Percentiles rank a stretch among this genome's conserved stretches.
phyloP scores from a whole-genome alignment of 2,797 vertebrate genomes.

The Muraenolepis orangiensis region DNA sequence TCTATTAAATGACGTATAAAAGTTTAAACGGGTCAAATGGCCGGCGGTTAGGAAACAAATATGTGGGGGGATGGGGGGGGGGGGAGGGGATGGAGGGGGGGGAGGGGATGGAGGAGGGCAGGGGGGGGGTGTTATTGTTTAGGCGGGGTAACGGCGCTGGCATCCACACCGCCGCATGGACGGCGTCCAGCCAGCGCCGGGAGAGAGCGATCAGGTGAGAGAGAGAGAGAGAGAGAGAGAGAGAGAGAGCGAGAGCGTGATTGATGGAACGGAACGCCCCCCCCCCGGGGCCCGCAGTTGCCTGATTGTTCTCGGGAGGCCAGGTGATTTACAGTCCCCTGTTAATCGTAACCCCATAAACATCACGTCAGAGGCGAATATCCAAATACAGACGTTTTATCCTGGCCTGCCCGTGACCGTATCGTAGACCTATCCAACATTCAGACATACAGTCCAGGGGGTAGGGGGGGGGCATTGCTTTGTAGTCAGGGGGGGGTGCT shows the following conservation, averaged over 20 bases:
- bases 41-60: constrained; percentile 56
- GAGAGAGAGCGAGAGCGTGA: constrained; percentile 44
- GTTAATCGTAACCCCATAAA: constrained; percentile 21
- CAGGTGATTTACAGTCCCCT: constrained; percentile 9
- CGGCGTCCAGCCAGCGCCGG: constrained; percentile 30
- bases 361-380: not conserved
- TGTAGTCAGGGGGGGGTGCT: not conserved
- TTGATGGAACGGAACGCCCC: constrained; percentile 38
- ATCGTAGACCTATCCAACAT: not conserved
- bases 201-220: constrained; percentile 50
- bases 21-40: constrained; percentile 70
- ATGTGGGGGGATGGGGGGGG: not conserved
- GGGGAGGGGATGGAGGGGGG: too few species aligned
- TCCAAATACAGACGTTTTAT: constrained; percentile 10
- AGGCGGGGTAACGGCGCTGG: constrained; percentile 55
- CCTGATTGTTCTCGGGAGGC: constrained; percentile 15
- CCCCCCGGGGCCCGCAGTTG: constrained; percentile 7
- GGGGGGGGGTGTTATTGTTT: constrained; percentile 53
- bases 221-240: constrained; percentile 35
- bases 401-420: not conserved
- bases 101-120: not conserved
- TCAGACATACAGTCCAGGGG: not conserved
- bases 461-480: not conserved
- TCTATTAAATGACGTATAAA: constrained; percentile 72
- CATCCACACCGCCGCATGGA: constrained; percentile 26